These are phyloP conservation scores for Callosobruchus maculatus DNA, from an alignment of 2,888 invertebrate species.

Conservation along the genomic window DNA sequence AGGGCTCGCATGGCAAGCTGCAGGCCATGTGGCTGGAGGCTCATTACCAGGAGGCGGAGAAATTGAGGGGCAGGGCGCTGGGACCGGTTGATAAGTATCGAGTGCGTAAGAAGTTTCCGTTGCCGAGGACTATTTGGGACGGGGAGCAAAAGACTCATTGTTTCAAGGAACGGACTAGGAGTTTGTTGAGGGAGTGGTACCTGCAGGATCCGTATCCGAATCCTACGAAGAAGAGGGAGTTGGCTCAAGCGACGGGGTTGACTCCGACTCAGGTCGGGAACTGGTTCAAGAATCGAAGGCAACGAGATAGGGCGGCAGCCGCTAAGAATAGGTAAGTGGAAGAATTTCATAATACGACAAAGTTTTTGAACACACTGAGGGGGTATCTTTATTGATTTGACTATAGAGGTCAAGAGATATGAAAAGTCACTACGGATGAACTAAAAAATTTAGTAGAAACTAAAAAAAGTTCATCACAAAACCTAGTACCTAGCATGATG, in stretches of 20 bases:
- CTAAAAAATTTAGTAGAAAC: too few relatives aligned
- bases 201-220: slow-evolving; percentile 96
- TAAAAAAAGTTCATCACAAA: too few relatives aligned
- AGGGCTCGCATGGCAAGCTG: slow-evolving; percentile 83
- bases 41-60: slow-evolving; percentile 91
- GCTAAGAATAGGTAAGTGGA: slow-evolving; percentile 89
- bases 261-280: slow-evolving; percentile 92
- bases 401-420: too few relatives aligned
- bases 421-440: too few relatives aligned
- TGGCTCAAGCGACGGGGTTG: slow-evolving; percentile 86
- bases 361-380: too few relatives aligned
- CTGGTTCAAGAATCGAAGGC: slow-evolving; percentile 89
- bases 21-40: slow-evolving; percentile 93
- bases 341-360: too few relatives aligned
- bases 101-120: slow-evolving; percentile 88
- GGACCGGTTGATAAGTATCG: slow-evolving; percentile 93
- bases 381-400: too few relatives aligned
- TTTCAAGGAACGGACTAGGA: slow-evolving; percentile 93
- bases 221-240: slow-evolving; percentile 87
- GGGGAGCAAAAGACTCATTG: slow-evolving; percentile 96
- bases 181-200: slow-evolving; percentile 95
- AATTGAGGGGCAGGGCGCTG: slow-evolving; percentile 81
- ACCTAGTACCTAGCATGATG: too few relatives aligned
- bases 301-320: slow-evolving; percentile 84
- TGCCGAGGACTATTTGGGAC: slow-evolving; percentile 92